phyloP scores from a whole-genome alignment of 1,140 invertebrate genomes.

The Atopsyche davidsoni region DNA sequence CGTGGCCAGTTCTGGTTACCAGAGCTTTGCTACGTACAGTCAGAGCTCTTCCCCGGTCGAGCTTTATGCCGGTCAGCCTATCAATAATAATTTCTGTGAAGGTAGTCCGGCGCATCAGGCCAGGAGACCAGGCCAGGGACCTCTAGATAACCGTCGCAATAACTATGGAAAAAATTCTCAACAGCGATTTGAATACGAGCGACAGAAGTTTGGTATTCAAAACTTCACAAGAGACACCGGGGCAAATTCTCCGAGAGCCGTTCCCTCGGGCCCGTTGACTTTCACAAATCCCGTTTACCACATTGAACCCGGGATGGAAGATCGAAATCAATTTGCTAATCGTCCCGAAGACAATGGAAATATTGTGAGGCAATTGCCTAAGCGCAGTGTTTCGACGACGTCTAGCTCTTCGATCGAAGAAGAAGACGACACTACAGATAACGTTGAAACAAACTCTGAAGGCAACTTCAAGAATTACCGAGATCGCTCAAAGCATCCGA shows the following conservation, averaged over 20 bases:
- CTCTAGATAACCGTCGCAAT: conserved; percentile 32
- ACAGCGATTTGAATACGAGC: conserved; percentile 48
- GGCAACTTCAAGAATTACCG: conserved; percentile 48
- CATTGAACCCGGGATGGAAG: conserved; percentile 51
- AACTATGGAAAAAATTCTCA: conserved; percentile 47
- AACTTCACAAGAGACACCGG: conserved; percentile 48
- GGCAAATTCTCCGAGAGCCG: conserved; percentile 47
- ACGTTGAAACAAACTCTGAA: conserved; percentile 48
- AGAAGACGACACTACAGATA: conserved; percentile 49
- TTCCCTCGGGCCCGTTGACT: conserved; percentile 60
- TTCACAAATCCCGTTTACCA: conserved; percentile 85
- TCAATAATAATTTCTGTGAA: conserved; percentile 18
- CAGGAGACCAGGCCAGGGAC: conserved; percentile 9
- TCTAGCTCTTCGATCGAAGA: conserved; percentile 53
- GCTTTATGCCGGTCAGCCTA: conserved; percentile 45
- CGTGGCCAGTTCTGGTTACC: conserved; percentile 82
- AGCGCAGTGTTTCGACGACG: conserved; percentile 30
- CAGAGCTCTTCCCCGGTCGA: conserved; percentile 87
- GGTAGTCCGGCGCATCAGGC: conserved; percentile 25
- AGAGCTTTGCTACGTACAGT: conserved; percentile 84
- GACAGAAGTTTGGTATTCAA: conserved; percentile 49
- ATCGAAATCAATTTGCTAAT: background rate
- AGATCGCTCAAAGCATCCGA: conserved; percentile 44
- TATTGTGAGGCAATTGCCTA: conserved; percentile 18
- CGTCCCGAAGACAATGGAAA: conserved; percentile 18